Percentiles rank a stretch among this genome's conserved stretches.
phyloP scores from a whole-genome alignment of 2,113 vertebrate species.

The Thomomys bottae region DNA sequence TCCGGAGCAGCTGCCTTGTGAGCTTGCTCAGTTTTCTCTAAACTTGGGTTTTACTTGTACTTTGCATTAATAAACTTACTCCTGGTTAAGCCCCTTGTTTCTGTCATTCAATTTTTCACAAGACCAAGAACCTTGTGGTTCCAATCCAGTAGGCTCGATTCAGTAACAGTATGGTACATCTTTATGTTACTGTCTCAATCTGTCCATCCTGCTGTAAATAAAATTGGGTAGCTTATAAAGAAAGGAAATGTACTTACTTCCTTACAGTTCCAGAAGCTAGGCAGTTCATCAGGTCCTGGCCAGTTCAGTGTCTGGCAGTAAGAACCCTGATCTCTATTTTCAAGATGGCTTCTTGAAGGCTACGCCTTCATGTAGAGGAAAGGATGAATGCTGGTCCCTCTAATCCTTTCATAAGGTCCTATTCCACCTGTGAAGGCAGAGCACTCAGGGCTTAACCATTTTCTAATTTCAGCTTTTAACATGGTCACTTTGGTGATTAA shows the following conservation, averaged over 20 bases:
- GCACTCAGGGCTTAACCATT: background rate
- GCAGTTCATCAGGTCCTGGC: background rate
- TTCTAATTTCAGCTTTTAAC: background rate
- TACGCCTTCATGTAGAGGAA: background rate
- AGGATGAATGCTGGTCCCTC: background rate
- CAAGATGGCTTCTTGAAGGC: background rate
- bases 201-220: background rate
- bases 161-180: too few relatives aligned
- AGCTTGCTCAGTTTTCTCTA: too few relatives aligned
- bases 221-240: background rate
- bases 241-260: background rate
- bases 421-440: background rate
- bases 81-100: too few relatives aligned
- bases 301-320: background rate
- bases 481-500: background rate
- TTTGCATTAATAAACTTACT: too few relatives aligned
- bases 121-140: too few relatives aligned
- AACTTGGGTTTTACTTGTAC: too few relatives aligned
- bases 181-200: background rate
- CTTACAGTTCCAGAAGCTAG: background rate
- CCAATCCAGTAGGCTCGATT: too few relatives aligned
- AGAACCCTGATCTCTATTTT: background rate
- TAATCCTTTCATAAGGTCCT: background rate
- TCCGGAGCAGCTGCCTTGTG: too few relatives aligned
- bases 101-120: too few relatives aligned